Conservation (phyloP, 1,140 invertebrate genomes). For the Dendrolimus kikuchii region DNA sequence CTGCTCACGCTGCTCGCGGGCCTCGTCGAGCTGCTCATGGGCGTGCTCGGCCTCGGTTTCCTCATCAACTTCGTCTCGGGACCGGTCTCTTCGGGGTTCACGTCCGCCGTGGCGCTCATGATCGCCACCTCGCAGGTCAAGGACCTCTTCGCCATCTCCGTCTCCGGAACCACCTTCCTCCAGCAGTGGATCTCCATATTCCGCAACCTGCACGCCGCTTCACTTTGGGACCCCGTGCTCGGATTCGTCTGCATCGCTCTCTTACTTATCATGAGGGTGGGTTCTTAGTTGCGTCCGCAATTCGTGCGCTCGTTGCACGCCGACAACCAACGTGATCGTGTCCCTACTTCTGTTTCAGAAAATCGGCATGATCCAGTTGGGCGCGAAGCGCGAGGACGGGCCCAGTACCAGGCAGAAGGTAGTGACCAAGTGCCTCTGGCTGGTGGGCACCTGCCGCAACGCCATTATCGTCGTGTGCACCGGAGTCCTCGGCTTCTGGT, state of each 20-base stretch:
- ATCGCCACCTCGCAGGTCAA: slow-evolving; percentile 93
- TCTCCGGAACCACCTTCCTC: slow-evolving; percentile 81
- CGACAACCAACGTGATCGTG: neutral
- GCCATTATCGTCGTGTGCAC: slow-evolving; percentile 83
- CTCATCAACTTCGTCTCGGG: slow-evolving; percentile 95
- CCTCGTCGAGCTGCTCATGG: slow-evolving; percentile 87
- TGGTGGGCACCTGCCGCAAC: slow-evolving; percentile 81
- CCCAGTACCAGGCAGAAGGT: slow-evolving; percentile 63
- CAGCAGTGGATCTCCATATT: slow-evolving; percentile 81
- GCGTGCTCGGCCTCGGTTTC: slow-evolving; percentile 90
- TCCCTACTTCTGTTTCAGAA: slow-evolving; percentile 58
- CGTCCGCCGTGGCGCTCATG: slow-evolving; percentile 92
- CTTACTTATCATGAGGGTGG: slow-evolving; percentile 80
- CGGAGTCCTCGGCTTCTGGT: slow-evolving; percentile 74
- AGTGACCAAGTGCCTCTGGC: slow-evolving; percentile 75
- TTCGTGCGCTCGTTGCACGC: neutral
- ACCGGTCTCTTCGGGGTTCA: slow-evolving; percentile 94
- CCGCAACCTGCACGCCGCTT: slow-evolving; percentile 74
- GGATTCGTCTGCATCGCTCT: slow-evolving; percentile 82
- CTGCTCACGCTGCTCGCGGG: slow-evolving; percentile 87
- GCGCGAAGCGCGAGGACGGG: slow-evolving; percentile 64
- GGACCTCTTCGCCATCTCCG: slow-evolving; percentile 84
- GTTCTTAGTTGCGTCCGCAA: slow-evolving; percentile 2
- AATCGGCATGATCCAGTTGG: slow-evolving; percentile 74
- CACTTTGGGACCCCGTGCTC: slow-evolving; percentile 79